Evolutionary conservation across 2,888 invertebrate species (phyloP).

Genomic region (Fabriciana adippe): DNA sequence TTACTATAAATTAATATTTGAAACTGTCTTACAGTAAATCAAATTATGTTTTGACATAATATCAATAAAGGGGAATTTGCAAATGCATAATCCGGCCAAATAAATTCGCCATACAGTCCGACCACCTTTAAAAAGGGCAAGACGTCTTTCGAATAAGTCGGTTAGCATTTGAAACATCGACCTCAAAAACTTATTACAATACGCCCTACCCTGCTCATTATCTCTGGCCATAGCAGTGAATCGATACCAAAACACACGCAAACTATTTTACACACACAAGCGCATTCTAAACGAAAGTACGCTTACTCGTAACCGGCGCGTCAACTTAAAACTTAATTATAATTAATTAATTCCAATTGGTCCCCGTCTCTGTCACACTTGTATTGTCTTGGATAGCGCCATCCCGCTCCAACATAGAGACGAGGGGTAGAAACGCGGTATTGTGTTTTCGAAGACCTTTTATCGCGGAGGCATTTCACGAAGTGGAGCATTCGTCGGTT

Average conservation of each 20-base stretch:
- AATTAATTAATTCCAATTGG: slow-evolving; percentile 90
- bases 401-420: slow-evolving; percentile 61
- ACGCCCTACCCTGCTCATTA: slow-evolving; percentile 76
- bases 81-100: slow-evolving; percentile 31
- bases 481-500: slow-evolving; percentile 70
- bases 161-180: slow-evolving; percentile 50
- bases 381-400: slow-evolving; percentile 72
- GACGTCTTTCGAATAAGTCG: slow-evolving; percentile 38
- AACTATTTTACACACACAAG: slow-evolving; percentile 57
- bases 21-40: not conserved
- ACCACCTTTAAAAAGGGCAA: slow-evolving; percentile 17
- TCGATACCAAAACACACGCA: slow-evolving; percentile 71
- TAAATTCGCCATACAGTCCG: slow-evolving; percentile 24
- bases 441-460: slow-evolving; percentile 82
- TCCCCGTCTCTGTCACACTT: slow-evolving; percentile 68
- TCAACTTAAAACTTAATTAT: slow-evolving; percentile 92
- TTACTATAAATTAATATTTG: no score
- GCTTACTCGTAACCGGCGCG: slow-evolving; percentile 81
- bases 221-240: slow-evolving; percentile 78
- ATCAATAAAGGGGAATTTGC: slow-evolving; percentile 15
- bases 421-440: slow-evolving; percentile 71
- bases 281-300: slow-evolving; percentile 70
- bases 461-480: slow-evolving; percentile 77
- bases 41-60: not conserved
- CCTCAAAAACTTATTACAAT: slow-evolving; percentile 77